Evolutionary conservation across 2,888 invertebrate genomes (phyloP).

Genomic region (Danaus chrysippus): DNA sequence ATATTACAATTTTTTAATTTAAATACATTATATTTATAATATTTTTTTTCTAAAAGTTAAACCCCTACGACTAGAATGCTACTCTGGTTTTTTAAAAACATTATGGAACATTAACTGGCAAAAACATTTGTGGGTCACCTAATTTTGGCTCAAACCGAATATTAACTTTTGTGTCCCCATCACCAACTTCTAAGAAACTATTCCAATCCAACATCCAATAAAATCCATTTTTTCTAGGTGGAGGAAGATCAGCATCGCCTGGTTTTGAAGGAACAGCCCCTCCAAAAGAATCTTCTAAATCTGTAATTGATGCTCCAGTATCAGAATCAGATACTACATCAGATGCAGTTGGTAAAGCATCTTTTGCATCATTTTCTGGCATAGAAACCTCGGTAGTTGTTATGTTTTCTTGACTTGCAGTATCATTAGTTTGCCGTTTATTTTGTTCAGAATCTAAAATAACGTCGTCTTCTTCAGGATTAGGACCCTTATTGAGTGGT

Average conservation of each 20-base stretch:
- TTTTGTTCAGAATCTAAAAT: slow-evolving; percentile 49
- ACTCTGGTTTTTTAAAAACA: slow-evolving; percentile 28
- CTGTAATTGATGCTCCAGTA: slow-evolving; percentile 78
- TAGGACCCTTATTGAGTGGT: slow-evolving; percentile 61
- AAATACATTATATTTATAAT: too few species aligned
- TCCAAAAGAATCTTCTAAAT: slow-evolving; percentile 88
- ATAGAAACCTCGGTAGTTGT: slow-evolving; percentile 31
- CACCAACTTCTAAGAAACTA: slow-evolving; percentile 90
- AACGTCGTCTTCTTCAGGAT: slow-evolving; percentile 50
- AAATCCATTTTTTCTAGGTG: slow-evolving; percentile 86
- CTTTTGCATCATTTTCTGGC: slow-evolving; percentile 42
- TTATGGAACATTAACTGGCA: slow-evolving; percentile 86
- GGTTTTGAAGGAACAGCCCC: slow-evolving; percentile 78
- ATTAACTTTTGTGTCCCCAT: slow-evolving; percentile 85
- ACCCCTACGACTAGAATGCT: slow-evolving; percentile 37
- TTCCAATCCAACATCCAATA: slow-evolving; percentile 94
- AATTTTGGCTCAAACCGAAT: slow-evolving; percentile 89
- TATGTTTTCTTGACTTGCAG: slow-evolving; percentile 33
- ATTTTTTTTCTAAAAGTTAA: too few species aligned
- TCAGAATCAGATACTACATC: slow-evolving; percentile 71
- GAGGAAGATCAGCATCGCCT: slow-evolving; percentile 81
- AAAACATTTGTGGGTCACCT: slow-evolving; percentile 88
- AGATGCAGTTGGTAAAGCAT: slow-evolving; percentile 37
- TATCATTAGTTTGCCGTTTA: slow-evolving; percentile 57
- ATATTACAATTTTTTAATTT: too few species aligned